Conservation (phyloP, 2,113 vertebrate species). For the Lepisosteus osseus region DNA sequence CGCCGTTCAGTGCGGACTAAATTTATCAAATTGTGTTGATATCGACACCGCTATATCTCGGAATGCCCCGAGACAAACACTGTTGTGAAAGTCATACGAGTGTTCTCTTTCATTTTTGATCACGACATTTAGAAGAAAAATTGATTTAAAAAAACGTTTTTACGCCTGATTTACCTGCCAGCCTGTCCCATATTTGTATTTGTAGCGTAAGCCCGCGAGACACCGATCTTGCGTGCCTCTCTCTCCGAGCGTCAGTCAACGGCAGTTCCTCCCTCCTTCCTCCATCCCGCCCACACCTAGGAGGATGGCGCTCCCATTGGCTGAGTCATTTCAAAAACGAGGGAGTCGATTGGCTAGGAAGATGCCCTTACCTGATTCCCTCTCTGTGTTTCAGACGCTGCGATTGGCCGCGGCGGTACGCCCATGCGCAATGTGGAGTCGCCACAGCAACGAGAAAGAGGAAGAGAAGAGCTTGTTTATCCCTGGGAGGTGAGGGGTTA, state of each 20-base stretch:
- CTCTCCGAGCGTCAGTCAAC: slow-evolving; percentile 12
- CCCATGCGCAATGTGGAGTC: neutral
- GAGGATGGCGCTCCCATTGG: slow-evolving; percentile 11
- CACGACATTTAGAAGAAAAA: neutral
- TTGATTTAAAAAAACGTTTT: neutral
- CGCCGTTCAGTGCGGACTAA: neutral
- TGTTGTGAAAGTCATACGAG: neutral
- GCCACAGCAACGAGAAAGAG: neutral
- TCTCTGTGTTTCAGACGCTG: neutral
- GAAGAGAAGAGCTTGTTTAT: slow-evolving; percentile 10
- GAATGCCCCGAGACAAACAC: no score
- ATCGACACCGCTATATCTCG: neutral
- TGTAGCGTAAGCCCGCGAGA: neutral
- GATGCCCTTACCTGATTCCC: neutral
- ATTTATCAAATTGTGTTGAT: neutral
- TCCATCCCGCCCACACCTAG: no score
- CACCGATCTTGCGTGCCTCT: slow-evolving; percentile 11
- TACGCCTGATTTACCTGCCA: slow-evolving; percentile 10
- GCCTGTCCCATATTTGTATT: slow-evolving; percentile 21
- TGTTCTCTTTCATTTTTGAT: neutral
- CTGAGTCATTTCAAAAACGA: neutral
- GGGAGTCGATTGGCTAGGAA: neutral
- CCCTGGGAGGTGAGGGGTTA: neutral
- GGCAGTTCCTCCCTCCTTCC: neutral
- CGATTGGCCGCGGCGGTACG: neutral